phyloP scores from a whole-genome alignment of 2,797 vertebrate species.

The Gymnopithys bicolor region DNA sequence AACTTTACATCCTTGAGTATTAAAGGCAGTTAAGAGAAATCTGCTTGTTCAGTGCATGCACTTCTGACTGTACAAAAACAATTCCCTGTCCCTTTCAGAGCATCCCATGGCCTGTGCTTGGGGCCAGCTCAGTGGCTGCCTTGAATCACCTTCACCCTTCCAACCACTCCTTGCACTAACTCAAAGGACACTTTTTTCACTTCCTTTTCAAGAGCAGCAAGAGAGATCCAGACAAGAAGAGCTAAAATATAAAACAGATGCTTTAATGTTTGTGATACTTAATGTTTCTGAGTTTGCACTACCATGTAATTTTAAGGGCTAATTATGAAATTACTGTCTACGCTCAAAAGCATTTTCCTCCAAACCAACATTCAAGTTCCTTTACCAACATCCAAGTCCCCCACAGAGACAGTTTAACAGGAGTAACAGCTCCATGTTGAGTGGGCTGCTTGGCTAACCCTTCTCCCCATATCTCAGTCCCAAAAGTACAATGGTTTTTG shows the following conservation, averaged over 20 bases:
- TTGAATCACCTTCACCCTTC: neutral
- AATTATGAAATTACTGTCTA: constrained; percentile 71
- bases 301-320: constrained; percentile 70
- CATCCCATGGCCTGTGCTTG: neutral
- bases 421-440: neutral
- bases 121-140: neutral
- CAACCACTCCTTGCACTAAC: neutral
- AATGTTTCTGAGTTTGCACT: constrained; percentile 44
- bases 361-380: constrained; percentile 48
- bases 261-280: constrained; percentile 28
- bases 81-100: neutral
- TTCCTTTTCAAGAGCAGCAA: neutral
- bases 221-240: neutral
- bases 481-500: neutral
- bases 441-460: neutral
- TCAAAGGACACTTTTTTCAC: constrained; percentile 16
- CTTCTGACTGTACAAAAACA: neutral
- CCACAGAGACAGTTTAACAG: neutral
- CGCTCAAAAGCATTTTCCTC: constrained; percentile 20
- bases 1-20: neutral
- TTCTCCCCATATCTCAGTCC: neutral
- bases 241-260: constrained; percentile 59
- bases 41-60: rapidly evolving
- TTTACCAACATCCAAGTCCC: constrained; percentile 30
- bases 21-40: neutral